These are phyloP conservation scores for Bufo gargarizans DNA, from an alignment of 2,113 vertebrate genomes.

Conservation along the genomic window DNA sequence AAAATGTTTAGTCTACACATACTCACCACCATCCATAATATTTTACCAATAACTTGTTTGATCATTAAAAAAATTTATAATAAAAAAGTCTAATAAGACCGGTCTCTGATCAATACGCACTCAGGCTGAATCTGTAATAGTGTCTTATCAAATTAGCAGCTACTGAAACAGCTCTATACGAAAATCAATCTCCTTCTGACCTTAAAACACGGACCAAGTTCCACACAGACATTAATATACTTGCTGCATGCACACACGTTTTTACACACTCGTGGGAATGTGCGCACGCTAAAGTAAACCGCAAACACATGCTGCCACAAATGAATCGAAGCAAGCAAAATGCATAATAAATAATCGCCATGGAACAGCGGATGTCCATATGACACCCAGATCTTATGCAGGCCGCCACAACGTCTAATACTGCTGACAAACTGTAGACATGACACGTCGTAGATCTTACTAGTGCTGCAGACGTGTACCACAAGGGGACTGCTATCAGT, in stretches of 20 bases:
- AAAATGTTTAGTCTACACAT: conserved; percentile 1
- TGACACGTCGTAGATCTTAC: conserved; percentile 19
- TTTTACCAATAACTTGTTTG: conserved; percentile 62
- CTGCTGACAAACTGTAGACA: conserved; percentile 25
- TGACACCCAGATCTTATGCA: conserved; percentile 29
- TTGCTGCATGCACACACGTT: conserved; percentile 33
- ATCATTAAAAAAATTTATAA: conserved; percentile 53
- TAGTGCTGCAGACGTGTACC: background rate
- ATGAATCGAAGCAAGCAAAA: background rate
- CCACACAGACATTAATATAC: conserved; percentile 47
- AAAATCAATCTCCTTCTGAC: conserved; percentile 60
- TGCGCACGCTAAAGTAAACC: conserved; percentile 6
- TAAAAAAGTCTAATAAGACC: conserved; percentile 59
- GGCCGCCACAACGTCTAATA: conserved; percentile 26
- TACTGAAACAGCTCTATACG: conserved; percentile 59
- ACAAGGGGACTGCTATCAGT: background rate
- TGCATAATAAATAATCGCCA: conserved; percentile 3
- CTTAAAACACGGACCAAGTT: conserved; percentile 57
- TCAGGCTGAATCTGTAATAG: conserved; percentile 62
- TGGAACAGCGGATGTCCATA: conserved; percentile 28
- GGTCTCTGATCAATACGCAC: conserved; percentile 58
- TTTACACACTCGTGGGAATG: conserved; percentile 8
- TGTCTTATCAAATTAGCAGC: conserved; percentile 63
- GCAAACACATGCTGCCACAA: conserved; percentile 38
- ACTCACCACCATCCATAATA: background rate